Evolutionary conservation across 2,113 vertebrate species (phyloP).

Genomic region (Nycticryphes semicollaris): DNA sequence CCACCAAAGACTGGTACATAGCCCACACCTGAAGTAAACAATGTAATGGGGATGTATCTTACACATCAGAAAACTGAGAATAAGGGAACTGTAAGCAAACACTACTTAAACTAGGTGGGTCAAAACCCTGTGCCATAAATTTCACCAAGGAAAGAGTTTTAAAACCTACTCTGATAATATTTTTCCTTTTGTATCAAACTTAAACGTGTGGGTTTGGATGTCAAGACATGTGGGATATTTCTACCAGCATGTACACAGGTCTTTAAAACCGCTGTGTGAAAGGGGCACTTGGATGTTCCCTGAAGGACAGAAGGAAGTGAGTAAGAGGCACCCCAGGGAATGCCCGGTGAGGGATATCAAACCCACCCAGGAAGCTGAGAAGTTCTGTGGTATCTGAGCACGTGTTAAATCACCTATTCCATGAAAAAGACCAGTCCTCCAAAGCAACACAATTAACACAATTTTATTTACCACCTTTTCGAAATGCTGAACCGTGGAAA

Average conservation of each 20-base stretch:
- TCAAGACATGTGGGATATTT: not conserved
- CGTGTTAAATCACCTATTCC: not conserved
- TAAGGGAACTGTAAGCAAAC: not conserved
- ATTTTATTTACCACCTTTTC: not conserved
- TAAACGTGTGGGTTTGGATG: not conserved
- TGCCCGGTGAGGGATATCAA: not conserved
- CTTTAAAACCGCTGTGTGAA: fast-evolving
- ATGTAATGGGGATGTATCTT: fast-evolving
- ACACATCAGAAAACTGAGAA: not conserved
- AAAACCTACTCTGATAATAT: not conserved
- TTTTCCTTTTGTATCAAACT: not conserved
- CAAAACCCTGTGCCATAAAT: not conserved
- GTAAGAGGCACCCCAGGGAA: not conserved
- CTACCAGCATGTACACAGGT: not conserved
- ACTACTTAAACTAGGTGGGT: not conserved
- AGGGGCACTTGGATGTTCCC: not conserved
- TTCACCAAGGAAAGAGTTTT: not conserved
- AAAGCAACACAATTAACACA: not conserved
- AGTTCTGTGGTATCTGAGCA: not conserved
- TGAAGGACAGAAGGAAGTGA: not conserved
- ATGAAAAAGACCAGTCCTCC: not conserved
- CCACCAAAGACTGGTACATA: not conserved
- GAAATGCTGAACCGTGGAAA: not conserved
- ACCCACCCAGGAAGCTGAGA: not conserved
- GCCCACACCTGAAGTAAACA: not conserved